Percentiles rank a stretch among this genome's conserved stretches.
These are phyloP conservation scores for Melikaiella ostensackeni DNA, from an alignment of 2,888 invertebrate genomes.

Conservation along the genomic window DNA sequence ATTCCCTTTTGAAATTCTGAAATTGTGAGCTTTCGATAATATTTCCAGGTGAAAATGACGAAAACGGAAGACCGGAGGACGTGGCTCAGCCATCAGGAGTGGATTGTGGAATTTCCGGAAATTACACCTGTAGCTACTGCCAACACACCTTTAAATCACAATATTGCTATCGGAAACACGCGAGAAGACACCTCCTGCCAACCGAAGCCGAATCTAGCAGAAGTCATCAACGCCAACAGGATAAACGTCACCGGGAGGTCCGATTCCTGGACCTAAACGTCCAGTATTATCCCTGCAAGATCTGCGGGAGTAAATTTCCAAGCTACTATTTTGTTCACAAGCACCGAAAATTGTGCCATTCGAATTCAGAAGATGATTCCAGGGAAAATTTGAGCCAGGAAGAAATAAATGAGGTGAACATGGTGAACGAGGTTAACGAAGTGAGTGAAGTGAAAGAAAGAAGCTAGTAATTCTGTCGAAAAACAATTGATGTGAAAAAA, in stretches of 20 bases:
- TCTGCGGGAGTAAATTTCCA: slow-evolving; percentile 94
- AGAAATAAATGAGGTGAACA: slow-evolving; percentile 60
- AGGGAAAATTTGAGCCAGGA: slow-evolving; percentile 53
- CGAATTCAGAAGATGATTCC: slow-evolving; percentile 77
- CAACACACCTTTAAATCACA: slow-evolving; percentile 90
- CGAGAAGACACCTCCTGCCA: slow-evolving; percentile 77
- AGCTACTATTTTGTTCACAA: slow-evolving; percentile 97
- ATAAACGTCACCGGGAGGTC: slow-evolving; percentile 78
- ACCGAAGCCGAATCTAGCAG: slow-evolving; percentile 54
- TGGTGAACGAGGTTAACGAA: background rate
- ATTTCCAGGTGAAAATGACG: slow-evolving; percentile 62
- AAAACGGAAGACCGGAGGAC: slow-evolving; percentile 68
- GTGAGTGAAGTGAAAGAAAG: background rate
- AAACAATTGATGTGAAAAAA: background rate
- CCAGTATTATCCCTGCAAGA: slow-evolving; percentile 96
- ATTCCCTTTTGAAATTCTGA: background rate
- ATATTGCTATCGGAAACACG: slow-evolving; percentile 91
- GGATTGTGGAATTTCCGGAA: slow-evolving; percentile 46
- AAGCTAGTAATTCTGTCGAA: background rate
- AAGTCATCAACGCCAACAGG: slow-evolving; percentile 39
- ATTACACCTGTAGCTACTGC: slow-evolving; percentile 86
- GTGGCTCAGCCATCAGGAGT: slow-evolving; percentile 43
- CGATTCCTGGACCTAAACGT: slow-evolving; percentile 86
- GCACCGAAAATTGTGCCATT: slow-evolving; percentile 91
- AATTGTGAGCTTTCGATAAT: background rate